Evolutionary conservation across 2,113 vertebrate species (phyloP), one percentile per base, ranked within the genome.

Genomic region (Peromyscus maniculatus): DNA sequence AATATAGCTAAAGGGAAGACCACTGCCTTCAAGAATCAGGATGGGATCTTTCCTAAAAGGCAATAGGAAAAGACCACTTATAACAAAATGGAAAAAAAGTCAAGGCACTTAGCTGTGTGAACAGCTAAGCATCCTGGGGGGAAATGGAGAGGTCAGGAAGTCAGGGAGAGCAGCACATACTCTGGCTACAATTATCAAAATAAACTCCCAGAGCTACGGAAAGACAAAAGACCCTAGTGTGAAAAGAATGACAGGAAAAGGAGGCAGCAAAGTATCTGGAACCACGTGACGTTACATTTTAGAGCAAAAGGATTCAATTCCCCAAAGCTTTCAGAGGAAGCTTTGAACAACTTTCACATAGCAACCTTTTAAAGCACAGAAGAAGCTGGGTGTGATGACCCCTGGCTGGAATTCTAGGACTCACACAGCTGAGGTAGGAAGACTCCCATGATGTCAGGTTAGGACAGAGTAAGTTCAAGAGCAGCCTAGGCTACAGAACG

Each of bases 11-110:
- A 90, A 89, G 16, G 9, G 64, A 24, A 43, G 64, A 66, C 39
- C 69, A 83, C 0, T 90, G 67, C 95, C 75, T 87, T 82, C 62
- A 75, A 93, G 93, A 93, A 80, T 86, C 19, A 77, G 7, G 66
- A 1, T 64, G 16, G 12, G 1, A 87, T n/a, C 67, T 57, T 87
- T 95, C 64, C 55, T 75, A 93, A 95, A 94, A 94, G 49, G 24
- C 15, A 74, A 84, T 2, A 88, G 8, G 22, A 92, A 92, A 87
- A 9, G 10, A n/a, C 39, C 16, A 49, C 11, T 39, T 24, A 12
- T 43, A 91, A 77, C 19, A 89, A 83, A 31, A 86, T 11, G 36
- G 89, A 55, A 96, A 36, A 87, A 75, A 95, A 89, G 24, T 24
- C 82, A 84, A 33, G 7, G 8, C 7, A 67, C 19, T 52, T 66